phyloP scores from a whole-genome alignment of 2,888 invertebrate species.

The Hyppa rectilinea region DNA sequence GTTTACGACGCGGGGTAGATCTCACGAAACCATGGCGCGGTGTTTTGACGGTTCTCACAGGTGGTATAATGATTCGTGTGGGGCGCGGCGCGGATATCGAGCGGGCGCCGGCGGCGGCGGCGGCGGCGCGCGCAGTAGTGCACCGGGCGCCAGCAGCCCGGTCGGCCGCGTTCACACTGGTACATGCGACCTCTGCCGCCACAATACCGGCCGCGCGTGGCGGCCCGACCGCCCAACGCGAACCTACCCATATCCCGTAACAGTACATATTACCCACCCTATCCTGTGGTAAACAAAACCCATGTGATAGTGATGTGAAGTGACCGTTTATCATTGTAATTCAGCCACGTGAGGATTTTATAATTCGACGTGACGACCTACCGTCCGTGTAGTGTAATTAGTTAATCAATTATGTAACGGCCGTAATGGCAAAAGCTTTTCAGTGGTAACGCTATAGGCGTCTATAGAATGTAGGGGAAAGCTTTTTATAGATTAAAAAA shows the following conservation, averaged over 20 bases:
- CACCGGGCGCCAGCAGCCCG: constrained; percentile 78
- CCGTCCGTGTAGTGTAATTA: constrained; percentile 76
- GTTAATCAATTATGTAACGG: constrained; percentile 80
- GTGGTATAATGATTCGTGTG: constrained; percentile 84
- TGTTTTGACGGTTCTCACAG: constrained; percentile 89
- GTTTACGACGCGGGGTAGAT: constrained; percentile 64
- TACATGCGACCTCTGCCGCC: constrained; percentile 74
- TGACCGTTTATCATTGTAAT: constrained; percentile 54
- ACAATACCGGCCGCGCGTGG: constrained; percentile 76
- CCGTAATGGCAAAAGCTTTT: constrained; percentile 65
- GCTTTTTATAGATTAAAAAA: constrained; percentile 65
- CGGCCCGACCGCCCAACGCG: constrained; percentile 76
- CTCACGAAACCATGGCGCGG: constrained; percentile 79
- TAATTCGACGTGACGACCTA: constrained; percentile 62
- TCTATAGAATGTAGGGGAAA: constrained; percentile 54
- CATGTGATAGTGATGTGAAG: constrained; percentile 72
- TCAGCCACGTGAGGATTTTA: constrained; percentile 68
- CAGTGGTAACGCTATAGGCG: constrained; percentile 55
- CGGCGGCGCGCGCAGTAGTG: constrained; percentile 84
- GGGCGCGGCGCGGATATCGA: constrained; percentile 85
- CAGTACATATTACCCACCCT: constrained; percentile 63
- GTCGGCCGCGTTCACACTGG: constrained; percentile 78
- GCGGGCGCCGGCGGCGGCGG: constrained; percentile 77
- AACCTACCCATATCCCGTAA: constrained; percentile 69
- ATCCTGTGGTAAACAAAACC: constrained; percentile 75